Conservation (phyloP, 2,797 vertebrate species). For the Alfaro cultratus region DNA sequence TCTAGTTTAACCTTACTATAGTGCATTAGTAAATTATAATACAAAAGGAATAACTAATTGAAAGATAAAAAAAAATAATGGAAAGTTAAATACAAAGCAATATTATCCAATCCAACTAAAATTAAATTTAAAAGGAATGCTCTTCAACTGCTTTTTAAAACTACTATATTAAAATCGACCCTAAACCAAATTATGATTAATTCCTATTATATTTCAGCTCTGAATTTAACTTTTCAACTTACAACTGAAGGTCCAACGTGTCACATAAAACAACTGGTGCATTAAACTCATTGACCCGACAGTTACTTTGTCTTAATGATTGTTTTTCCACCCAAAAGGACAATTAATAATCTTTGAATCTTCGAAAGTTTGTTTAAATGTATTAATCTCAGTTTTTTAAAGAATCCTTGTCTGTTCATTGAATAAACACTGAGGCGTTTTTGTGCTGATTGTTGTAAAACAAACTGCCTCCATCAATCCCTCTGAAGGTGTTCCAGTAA, state of each 20-base stretch:
- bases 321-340: not conserved
- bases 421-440: not conserved
- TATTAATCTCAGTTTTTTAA: not conserved
- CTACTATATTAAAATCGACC: not conserved
- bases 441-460: not conserved
- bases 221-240: not conserved
- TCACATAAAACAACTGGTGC: not conserved
- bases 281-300: not conserved
- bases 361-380: not conserved
- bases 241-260: not conserved
- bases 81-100: not conserved
- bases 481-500: not conserved
- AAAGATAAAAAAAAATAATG: not conserved
- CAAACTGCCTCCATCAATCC: not conserved
- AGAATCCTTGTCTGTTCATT: not conserved
- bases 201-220: not conserved
- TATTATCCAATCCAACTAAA: not conserved
- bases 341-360: not conserved
- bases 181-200: not conserved
- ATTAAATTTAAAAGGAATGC: not conserved
- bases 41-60: not conserved
- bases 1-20: not conserved
- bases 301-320: not conserved
- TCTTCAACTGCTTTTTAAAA: not conserved
- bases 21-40: not conserved